Base-by-base conservation (phyloP, 2,113 vertebrate species). In the Etheostoma spectabile region DNA sequence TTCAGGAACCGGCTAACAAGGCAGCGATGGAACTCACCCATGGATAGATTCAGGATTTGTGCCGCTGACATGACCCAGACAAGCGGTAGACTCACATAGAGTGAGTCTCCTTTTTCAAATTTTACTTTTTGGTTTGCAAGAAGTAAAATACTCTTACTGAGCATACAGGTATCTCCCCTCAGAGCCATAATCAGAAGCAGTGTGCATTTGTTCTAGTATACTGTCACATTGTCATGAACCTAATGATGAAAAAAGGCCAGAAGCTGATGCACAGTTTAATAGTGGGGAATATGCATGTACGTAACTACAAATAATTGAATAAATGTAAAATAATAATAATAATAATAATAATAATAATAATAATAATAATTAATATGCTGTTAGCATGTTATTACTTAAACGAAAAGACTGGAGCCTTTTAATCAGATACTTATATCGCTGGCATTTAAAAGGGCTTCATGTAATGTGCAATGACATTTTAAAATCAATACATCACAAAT, bases 31-130 rank as follows among this genome's bases (percentile, higher is more conserved):
- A 30, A 30, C 30, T 30, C 30, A 30, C 30, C 30, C 30, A 30
- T 30, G 30, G 30, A 30, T 30, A 30, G 27, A 30, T 30, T 8
- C 38, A 45, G 67, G 69, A 64, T 74, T 65, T 75, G 35, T 56
- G 59, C 51, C 51, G 0, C 63, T 63, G 81, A 68, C 61, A 53
- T n/a, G 55, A 75, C 62, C 62, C 64, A 35, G 74, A 65, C 49
- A 51, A 69, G 80, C 49, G 8, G 4, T 3, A 73, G 80, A 87
- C 2, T 87, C 82, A 78, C 63, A 49, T 52, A 35, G 42, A 35
- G 22, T 6, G 22, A 74, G 70, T 57, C 51, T 74, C 85, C 60
- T 8, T 45, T 38, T 42, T 70, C 46, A 61, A 74, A 74, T 69
- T 69, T 27, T 12, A 45, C 42, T 18, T 71, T 74, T 59, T 33